Evolutionary conservation across 2,113 vertebrate genomes (phyloP), one percentile per base, ranked within the genome.

Genomic region (Ia io): DNA sequence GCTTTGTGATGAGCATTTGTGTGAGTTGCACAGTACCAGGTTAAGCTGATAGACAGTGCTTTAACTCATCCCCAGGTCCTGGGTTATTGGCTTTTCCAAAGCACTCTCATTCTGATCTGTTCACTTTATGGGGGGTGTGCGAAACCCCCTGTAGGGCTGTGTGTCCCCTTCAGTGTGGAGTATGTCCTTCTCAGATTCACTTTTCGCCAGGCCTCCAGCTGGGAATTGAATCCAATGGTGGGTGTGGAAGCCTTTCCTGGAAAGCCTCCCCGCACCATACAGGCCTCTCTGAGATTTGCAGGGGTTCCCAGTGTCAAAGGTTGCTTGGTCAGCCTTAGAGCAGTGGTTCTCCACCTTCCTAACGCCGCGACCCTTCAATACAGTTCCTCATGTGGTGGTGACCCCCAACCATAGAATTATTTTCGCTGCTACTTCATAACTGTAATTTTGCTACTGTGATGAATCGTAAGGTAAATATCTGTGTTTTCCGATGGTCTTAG

Each of bases 21-120:
- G 47, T 77, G 22, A 28, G 37, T 84, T n/a, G 40, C 11, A 0
- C 28, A 2, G 14, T 4, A 7, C n/a, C 8, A 30, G 9, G n/a
- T 37, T 67, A 18, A 3, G 53, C 35, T 16, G 32, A 40, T 8
- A 3, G 5, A 1, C 0, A 0, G 59, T 8, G n/a, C 20, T 18
- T 42, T 49, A 35, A 23, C 30, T 51, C 53, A 23, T 30, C 61
- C 67, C 67, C 22, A 20, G 30, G 23, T 35, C 7, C 1, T 59
- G 49, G 42, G 17, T 53, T 44, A 5, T 18, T 44, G 44, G 37
- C 30, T 42, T 78, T 93, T 35, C 42, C 32, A n/a, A 70, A 47
- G 56, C 69, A 9, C 9, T n/a, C 37, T 4, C 23, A 28, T 4
- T 40, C 35, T 32, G 76, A 17, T 25, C 10, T 51, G 14, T 87